Conservation (phyloP, 2,797 vertebrate species). For the Novumbra hubbsi region DNA sequence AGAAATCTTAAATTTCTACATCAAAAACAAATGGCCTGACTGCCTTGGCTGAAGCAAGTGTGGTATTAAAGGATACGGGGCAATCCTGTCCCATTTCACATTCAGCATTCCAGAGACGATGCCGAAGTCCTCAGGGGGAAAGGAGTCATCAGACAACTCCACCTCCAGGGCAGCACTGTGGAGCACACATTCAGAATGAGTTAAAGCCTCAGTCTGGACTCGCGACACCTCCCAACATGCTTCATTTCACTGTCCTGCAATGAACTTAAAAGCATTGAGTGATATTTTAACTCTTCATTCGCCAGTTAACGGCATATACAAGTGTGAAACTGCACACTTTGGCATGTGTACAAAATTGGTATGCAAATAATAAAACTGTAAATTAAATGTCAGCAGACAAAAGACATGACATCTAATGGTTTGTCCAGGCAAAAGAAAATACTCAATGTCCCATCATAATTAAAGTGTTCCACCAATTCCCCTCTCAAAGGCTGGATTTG, state of each 20-base stretch:
- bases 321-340: background rate
- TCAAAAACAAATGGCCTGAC: too few relatives aligned
- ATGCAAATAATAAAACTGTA: background rate
- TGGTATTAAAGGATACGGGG: constrained; percentile 82
- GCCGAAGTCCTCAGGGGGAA: constrained; percentile 94
- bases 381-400: background rate
- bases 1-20: too few relatives aligned
- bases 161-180: constrained; percentile 90
- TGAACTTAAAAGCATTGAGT: too few relatives aligned
- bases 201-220: background rate
- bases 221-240: too few relatives aligned
- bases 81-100: constrained; percentile 96
- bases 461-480: background rate
- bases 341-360: too few relatives aligned
- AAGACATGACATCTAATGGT: background rate
- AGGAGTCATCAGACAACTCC: constrained; percentile 93
- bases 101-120: constrained; percentile 96
- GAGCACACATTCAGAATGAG: constrained; percentile 3
- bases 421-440: background rate
- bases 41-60: background rate
- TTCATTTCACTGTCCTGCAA: too few relatives aligned
- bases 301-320: too few relatives aligned
- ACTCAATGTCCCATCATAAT: background rate
- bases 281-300: too few relatives aligned
- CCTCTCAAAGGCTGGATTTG: background rate